Conservation (phyloP, 2,797 vertebrate species). For the Lepilemur septentrionalis region DNA sequence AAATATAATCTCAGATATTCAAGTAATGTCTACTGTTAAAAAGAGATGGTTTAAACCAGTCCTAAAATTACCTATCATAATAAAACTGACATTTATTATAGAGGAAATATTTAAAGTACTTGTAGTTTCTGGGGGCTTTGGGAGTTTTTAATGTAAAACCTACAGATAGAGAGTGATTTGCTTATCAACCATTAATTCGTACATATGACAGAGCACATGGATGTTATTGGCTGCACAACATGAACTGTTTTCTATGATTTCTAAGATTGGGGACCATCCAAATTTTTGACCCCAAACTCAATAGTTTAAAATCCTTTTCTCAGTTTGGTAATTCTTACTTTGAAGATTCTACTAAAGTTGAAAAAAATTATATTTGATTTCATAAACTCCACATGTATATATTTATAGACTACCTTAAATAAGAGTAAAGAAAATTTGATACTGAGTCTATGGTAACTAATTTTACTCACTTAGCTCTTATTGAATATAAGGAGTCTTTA, state of each 20-base stretch:
- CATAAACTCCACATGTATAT: not conserved
- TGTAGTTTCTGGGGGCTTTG: not conserved
- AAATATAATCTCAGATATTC: not conserved
- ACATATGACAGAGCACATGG: not conserved
- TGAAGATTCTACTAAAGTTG: not conserved
- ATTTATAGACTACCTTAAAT: not conserved
- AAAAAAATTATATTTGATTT: not conserved
- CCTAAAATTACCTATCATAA: not conserved
- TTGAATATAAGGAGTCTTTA: not conserved
- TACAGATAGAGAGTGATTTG: not conserved
- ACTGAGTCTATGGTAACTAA: not conserved
- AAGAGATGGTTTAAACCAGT: not conserved
- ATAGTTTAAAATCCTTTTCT: not conserved
- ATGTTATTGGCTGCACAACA: not conserved
- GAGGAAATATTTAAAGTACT: not conserved
- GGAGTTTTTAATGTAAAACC: not conserved
- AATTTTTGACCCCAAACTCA: not conserved
- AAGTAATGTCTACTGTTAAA: not conserved
- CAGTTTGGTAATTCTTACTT: not conserved
- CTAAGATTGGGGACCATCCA: not conserved
- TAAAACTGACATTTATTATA: not conserved
- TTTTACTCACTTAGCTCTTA: not conserved
- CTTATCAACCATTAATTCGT: not conserved
- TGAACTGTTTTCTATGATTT: not conserved
- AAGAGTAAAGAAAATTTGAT: not conserved